Evolutionary conservation across 2,888 invertebrate genomes (phyloP).

Genomic region (Pterobdella sp.): DNA sequence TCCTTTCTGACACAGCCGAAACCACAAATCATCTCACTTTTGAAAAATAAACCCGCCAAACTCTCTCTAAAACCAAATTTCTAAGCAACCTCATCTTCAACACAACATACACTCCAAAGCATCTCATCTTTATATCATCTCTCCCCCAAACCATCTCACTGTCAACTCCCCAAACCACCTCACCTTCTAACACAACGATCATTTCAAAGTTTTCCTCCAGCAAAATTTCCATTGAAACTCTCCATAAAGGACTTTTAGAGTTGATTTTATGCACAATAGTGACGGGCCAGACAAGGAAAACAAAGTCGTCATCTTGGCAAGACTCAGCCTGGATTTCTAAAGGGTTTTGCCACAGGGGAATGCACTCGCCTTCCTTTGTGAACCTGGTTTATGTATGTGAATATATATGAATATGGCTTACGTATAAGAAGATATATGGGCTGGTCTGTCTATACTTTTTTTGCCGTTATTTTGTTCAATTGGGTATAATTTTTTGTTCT

Average conservation of each 20-base stretch:
- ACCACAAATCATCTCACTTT: too few relatives aligned
- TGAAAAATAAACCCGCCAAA: too few relatives aligned
- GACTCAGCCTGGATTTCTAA: slow-evolving; percentile 34
- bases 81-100: background rate
- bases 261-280: slow-evolving; percentile 92
- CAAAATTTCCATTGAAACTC: slow-evolving; percentile 81
- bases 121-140: background rate
- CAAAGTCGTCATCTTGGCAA: slow-evolving; percentile 67
- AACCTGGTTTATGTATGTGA: slow-evolving; percentile 65
- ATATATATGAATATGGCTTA: too few relatives aligned
- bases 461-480: too few relatives aligned
- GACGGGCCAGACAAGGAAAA: slow-evolving; percentile 96
- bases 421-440: too few relatives aligned
- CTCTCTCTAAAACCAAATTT: too few relatives aligned
- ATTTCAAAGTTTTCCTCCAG: slow-evolving; percentile 86
- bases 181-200: slow-evolving; percentile 73
- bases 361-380: slow-evolving; percentile 80
- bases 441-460: too few relatives aligned
- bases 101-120: background rate
- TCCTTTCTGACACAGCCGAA: too few relatives aligned
- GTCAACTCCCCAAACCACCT: background rate
- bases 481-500: too few relatives aligned
- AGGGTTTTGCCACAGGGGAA: slow-evolving; percentile 81
- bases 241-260: slow-evolving; percentile 78
- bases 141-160: background rate